phyloP scores from a whole-genome alignment of 2,797 vertebrate genomes.

The Protosalanx chinensis region DNA sequence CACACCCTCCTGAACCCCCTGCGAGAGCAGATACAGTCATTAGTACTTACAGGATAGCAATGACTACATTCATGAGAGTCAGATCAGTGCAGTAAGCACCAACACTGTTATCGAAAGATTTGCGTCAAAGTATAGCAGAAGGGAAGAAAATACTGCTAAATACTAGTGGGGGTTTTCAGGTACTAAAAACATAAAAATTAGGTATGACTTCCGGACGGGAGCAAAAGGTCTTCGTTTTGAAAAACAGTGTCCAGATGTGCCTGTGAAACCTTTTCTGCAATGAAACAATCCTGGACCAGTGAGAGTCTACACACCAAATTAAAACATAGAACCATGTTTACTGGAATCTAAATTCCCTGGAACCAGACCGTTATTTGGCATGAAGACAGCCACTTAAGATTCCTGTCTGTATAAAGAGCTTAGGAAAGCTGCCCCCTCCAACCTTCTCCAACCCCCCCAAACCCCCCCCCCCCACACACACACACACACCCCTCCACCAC shows the following conservation, averaged over 20 bases:
- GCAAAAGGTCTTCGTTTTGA: too few species aligned
- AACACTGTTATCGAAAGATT: conserved; percentile 24
- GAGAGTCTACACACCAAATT: neutral
- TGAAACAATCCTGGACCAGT: too few species aligned
- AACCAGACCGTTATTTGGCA: conserved; percentile 1
- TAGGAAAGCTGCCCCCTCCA: conserved; percentile 23
- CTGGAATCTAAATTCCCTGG: neutral
- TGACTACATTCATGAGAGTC: conserved; percentile 32
- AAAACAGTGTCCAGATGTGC: too few species aligned
- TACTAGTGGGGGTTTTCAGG: conserved; percentile 16
- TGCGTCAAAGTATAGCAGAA: conserved; percentile 13
- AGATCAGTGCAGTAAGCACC: conserved; percentile 35
- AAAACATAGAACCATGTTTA: neutral
- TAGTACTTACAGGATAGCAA: conserved; percentile 49
- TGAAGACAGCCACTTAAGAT: conserved; percentile 4
- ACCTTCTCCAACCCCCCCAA: conserved; percentile 15
- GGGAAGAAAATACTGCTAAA: neutral
- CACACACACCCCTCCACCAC: neutral
- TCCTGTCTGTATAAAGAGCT: conserved; percentile 23
- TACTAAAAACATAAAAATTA: conserved; percentile 20
- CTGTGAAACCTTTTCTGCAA: too few species aligned
- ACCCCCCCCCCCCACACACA: conserved; percentile 22
- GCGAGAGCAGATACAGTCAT: conserved; percentile 42
- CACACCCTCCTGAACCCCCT: conserved; percentile 34
- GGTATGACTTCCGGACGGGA: too few species aligned